Conservation (phyloP, 2,113 vertebrate genomes). For the Fregata magnificens region DNA sequence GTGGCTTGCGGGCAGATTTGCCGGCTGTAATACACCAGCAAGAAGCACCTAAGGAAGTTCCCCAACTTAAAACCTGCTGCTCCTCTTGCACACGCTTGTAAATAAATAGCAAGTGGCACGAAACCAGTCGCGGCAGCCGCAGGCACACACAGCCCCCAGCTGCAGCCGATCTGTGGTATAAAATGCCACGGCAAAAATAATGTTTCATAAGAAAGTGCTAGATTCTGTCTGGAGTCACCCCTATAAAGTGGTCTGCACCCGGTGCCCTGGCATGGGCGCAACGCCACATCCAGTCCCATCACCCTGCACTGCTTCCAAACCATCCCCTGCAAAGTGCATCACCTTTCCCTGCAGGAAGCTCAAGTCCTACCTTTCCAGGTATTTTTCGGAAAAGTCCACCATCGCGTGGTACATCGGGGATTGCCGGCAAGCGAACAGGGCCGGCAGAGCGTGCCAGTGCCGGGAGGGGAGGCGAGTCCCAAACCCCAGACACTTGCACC, state of each 20-base stretch:
- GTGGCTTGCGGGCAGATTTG: neutral
- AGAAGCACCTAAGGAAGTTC: neutral
- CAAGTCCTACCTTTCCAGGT: slow-evolving; percentile 85
- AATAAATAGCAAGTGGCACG: neutral
- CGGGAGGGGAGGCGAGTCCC: neutral
- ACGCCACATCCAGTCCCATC: neutral
- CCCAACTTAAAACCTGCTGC: neutral
- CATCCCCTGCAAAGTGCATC: neutral
- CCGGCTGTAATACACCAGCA: neutral
- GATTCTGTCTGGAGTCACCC: neutral
- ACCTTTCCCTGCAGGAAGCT: neutral
- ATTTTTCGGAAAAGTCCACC: slow-evolving; percentile 88
- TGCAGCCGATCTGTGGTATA: fast-evolving
- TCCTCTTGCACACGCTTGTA: neutral
- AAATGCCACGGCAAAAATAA: neutral
- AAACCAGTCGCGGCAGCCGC: fast-evolving
- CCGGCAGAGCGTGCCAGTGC: neutral
- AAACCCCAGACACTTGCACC: neutral
- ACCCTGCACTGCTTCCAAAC: fast-evolving
- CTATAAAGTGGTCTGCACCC: neutral
- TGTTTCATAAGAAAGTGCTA: neutral
- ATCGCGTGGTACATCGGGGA: slow-evolving; percentile 74
- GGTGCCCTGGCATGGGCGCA: fast-evolving
- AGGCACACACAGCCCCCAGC: neutral
- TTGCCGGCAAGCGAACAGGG: neutral